phyloP scores from a whole-genome alignment of 2,113 vertebrate genomes.

The Cyrtonyx montezumae region DNA sequence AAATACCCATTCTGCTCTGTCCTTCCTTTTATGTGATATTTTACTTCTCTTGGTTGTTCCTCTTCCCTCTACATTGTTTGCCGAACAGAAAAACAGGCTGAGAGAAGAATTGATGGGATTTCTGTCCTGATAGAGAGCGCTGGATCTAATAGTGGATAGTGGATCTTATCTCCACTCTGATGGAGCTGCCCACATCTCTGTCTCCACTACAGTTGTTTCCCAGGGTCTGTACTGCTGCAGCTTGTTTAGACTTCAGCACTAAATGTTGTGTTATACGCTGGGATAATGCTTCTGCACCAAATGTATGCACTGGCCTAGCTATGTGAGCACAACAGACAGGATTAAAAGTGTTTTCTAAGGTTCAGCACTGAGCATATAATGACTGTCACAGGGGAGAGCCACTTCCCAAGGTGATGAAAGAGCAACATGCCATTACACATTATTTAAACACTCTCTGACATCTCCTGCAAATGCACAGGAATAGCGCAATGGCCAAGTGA shows the following conservation, averaged over 20 bases:
- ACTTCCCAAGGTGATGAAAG: slow-evolving; percentile 63
- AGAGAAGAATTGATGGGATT: background rate
- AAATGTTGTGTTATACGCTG: background rate
- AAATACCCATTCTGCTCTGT: background rate
- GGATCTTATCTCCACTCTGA: background rate
- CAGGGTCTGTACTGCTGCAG: background rate
- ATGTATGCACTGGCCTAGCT: background rate
- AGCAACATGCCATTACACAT: slow-evolving; percentile 52
- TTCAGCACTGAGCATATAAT: slow-evolving; percentile 62
- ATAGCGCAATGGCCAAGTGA: background rate
- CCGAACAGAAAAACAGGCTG: background rate
- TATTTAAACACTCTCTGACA: slow-evolving; percentile 61
- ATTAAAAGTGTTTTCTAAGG: slow-evolving; percentile 53
- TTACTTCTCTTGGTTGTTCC: background rate
- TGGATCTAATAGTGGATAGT: background rate
- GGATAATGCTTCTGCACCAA: background rate
- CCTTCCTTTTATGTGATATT: background rate
- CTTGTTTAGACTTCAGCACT: background rate
- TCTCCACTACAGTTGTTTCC: background rate
- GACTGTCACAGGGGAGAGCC: slow-evolving; percentile 63
- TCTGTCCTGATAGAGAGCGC: background rate
- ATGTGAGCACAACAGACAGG: slow-evolving; percentile 36
- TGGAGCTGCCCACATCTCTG: background rate
- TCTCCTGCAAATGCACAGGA: slow-evolving; percentile 15
- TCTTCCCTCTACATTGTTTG: background rate